Evolutionary conservation across 2,797 vertebrate genomes (phyloP).

Genomic region (Eulemur mongoz): DNA sequence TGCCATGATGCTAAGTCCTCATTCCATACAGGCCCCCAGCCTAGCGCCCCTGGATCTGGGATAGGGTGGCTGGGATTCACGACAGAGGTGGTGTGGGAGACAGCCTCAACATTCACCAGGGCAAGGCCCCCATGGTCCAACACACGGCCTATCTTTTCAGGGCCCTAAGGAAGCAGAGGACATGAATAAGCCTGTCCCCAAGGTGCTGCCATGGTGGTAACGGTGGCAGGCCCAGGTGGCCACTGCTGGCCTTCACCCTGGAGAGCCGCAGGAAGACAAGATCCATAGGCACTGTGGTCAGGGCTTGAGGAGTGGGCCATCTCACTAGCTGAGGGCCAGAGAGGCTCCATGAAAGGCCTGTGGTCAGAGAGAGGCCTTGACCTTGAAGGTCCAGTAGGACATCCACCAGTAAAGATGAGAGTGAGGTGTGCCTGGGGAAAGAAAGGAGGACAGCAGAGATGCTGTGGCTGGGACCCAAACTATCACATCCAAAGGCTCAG

Average conservation of each 20-base stretch:
- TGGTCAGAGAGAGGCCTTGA: neutral
- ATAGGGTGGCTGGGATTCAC: neutral
- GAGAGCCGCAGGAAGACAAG: neutral
- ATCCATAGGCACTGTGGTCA: no score
- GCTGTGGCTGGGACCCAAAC: neutral
- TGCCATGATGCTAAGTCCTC: accelerated
- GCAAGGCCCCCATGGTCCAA: neutral
- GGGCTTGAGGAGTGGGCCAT: neutral
- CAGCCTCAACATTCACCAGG: no score
- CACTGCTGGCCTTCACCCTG: neutral
- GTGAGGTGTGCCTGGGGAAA: neutral
- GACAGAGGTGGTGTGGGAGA: neutral
- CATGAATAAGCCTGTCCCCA: neutral
- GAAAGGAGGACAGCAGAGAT: neutral
- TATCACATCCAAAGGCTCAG: neutral
- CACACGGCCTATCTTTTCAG: accelerated
- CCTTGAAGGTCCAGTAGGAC: neutral
- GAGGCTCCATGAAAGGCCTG: neutral
- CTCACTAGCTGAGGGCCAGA: neutral
- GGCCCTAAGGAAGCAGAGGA: neutral
- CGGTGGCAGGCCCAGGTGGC: accelerated
- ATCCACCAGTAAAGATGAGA: neutral
- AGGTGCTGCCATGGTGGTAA: neutral
- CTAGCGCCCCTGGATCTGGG: neutral
- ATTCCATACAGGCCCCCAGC: neutral